These are phyloP conservation scores for Lucinisca nassula DNA, from an alignment of 2,888 invertebrate genomes.

Conservation along the genomic window DNA sequence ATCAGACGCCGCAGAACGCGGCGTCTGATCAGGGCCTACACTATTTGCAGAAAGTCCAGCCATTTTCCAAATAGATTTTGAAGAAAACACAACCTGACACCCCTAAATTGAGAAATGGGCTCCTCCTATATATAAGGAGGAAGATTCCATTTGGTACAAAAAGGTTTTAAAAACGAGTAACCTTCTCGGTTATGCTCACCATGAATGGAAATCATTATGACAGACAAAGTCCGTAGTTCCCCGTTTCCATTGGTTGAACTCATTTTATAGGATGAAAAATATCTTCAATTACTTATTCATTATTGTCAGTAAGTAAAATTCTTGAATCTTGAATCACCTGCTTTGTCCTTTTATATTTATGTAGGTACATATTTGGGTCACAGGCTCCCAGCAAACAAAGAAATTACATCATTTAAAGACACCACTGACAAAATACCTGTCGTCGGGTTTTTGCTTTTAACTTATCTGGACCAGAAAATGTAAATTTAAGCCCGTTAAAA, in stretches of 20 bases:
- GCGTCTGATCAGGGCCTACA: no score
- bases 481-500: not conserved
- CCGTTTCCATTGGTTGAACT: slow-evolving; percentile 1
- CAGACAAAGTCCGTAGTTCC: no score
- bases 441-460: not conserved
- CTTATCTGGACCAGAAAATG: not conserved
- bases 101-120: no score
- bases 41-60: no score
- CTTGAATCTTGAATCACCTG: slow-evolving; percentile 9
- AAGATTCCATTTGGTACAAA: no score
- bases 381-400: not conserved
- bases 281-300: slow-evolving; percentile 8
- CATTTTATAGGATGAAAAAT: not conserved
- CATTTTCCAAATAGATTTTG: no score
- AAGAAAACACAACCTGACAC: no score
- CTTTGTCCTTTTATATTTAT: not conserved
- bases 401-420: slow-evolving; percentile 11
- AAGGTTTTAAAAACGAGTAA: no score
- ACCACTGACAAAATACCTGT: not conserved
- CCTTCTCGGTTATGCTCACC: no score
- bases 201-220: not conserved
- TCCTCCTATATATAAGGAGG: no score
- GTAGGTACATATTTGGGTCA: slow-evolving; percentile 14
- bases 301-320: slow-evolving; percentile 17
- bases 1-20: no score